Percentiles rank a stretch among this genome's conserved stretches.
phyloP scores from a whole-genome alignment of 2,797 vertebrate species.

The Melanotaenia trifasciata region DNA sequence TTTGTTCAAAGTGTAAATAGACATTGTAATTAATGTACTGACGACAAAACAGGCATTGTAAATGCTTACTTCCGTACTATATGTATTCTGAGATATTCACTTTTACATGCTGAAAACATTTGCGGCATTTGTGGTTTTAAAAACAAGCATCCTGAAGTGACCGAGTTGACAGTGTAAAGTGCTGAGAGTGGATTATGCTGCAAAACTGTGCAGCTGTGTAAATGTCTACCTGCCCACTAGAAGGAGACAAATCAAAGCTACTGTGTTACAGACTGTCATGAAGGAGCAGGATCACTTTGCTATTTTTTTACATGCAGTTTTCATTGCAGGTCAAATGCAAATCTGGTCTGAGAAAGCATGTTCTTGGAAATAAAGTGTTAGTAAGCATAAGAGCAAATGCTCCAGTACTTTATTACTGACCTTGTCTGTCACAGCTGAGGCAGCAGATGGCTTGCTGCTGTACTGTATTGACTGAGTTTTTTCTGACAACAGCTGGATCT shows the following conservation, averaged over 20 bases:
- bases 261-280: slow-evolving; percentile 19
- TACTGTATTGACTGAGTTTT: slow-evolving; percentile 44
- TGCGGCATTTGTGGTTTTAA: slow-evolving; percentile 23
- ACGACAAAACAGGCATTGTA: slow-evolving; percentile 26
- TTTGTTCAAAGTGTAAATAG: slow-evolving; percentile 64
- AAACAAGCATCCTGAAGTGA: slow-evolving; percentile 13
- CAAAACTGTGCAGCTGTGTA: slow-evolving; percentile 28
- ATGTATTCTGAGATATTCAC: slow-evolving; percentile 22
- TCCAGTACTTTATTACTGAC: slow-evolving; percentile 25
- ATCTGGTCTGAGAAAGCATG: slow-evolving; percentile 28
- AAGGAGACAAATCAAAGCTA: slow-evolving; percentile 65
- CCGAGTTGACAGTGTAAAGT: slow-evolving; percentile 12
- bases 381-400: slow-evolving; percentile 20
- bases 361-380: slow-evolving; percentile 25
- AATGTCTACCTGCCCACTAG: slow-evolving; percentile 58
- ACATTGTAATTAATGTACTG: slow-evolving; percentile 32
- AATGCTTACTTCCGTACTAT: slow-evolving; percentile 34
- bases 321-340: slow-evolving; percentile 26
- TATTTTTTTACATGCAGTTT: slow-evolving; percentile 35
- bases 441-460: slow-evolving; percentile 16
- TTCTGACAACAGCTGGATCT: slow-evolving; percentile 36
- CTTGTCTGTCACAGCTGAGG: slow-evolving; percentile 24
- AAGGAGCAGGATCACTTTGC: slow-evolving; percentile 11
- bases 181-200: background rate
- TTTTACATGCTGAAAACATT: slow-evolving; percentile 32